Base-by-base conservation (phyloP, 2,113 vertebrate species). In the Raja brachyura region DNA sequence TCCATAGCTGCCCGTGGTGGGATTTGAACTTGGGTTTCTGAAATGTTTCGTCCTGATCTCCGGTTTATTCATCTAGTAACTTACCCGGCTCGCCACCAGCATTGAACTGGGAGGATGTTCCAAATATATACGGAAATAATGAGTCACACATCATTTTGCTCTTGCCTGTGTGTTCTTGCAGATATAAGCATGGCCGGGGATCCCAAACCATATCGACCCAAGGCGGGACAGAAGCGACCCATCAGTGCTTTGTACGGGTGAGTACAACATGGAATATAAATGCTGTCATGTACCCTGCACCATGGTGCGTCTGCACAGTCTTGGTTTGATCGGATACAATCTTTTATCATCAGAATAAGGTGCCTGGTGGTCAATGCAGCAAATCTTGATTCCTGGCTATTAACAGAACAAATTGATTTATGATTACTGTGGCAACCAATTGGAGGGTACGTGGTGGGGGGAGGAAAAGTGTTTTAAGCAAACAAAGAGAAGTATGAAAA, bases 101-200 rank as follows among this genome's bases (percentile, higher is more conserved):
- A 73, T 20, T n/a, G 28, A 31, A 28, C 1, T 7, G 54, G 6
- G 25, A n/a, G 83, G 20, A 31, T 28, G 31, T 63, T 31, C 33
- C 14, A 77, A 14, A 33, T 33, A 2, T 77, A 8, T 13, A 3
- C 63, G 31, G 28, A 18, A 31, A 33, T 63, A 63, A 88, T 86
- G 56, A 86, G 61, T 59, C 61, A 7, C 20, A 8, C 10, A 63
- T n/a, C 3, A 14, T 63, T 31, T 88, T 86, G 14, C n/a, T 68
- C 73, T 28, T 11, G 22, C 22, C 31, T 92, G 18, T 92, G 31
- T 54, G 16, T 6, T 92, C 92, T 94, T 96, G 81, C 95, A 99
- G 98, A 99, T 95, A 98, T 99, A 95, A 99, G 98, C 95, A 99
- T 99, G 98, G 98, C 98, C 94, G 98, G 98, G 94, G 98, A 99